These are phyloP conservation scores for Catamblyrhynchus diadema DNA, from an alignment of 2,797 vertebrate species.

Conservation along the genomic window DNA sequence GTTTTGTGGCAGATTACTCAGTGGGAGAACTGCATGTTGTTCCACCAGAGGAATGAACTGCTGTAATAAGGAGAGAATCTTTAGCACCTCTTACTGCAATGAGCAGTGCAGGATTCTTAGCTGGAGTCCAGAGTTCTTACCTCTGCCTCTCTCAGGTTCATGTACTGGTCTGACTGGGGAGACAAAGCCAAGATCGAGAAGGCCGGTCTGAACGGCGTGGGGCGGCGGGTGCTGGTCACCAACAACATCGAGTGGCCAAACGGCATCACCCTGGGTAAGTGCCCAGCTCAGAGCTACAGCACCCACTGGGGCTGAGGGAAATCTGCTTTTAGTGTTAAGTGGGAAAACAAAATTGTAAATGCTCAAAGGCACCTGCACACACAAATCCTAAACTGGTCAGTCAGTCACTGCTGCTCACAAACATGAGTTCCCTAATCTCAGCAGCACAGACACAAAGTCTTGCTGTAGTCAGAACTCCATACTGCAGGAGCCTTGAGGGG, in stretches of 20 bases:
- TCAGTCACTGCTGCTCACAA: neutral
- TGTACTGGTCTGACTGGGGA: constrained; percentile 99
- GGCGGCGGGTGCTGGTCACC: constrained; percentile 88
- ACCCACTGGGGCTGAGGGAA: neutral
- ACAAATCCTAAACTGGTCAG: neutral
- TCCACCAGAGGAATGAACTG: neutral
- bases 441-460: neutral
- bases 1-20: neutral
- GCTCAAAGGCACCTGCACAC: neutral
- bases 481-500: neutral
- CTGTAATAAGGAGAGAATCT: neutral
- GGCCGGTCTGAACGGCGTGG: constrained; percentile 90
- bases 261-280: constrained; percentile 93
- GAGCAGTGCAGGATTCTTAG: neutral
- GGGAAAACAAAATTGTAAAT: neutral
- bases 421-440: neutral
- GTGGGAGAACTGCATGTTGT: neutral
- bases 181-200: constrained; percentile 94
- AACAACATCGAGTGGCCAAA: constrained; percentile 98
- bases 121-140: neutral
- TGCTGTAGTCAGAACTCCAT: neutral
- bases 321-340: neutral
- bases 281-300: neutral
- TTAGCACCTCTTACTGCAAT: neutral
- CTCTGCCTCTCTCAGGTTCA: constrained; percentile 80